Evolutionary conservation across 2,888 invertebrate species (phyloP), one percentile per base, ranked within the genome.

Genomic region (Melanostoma mellinum): DNA sequence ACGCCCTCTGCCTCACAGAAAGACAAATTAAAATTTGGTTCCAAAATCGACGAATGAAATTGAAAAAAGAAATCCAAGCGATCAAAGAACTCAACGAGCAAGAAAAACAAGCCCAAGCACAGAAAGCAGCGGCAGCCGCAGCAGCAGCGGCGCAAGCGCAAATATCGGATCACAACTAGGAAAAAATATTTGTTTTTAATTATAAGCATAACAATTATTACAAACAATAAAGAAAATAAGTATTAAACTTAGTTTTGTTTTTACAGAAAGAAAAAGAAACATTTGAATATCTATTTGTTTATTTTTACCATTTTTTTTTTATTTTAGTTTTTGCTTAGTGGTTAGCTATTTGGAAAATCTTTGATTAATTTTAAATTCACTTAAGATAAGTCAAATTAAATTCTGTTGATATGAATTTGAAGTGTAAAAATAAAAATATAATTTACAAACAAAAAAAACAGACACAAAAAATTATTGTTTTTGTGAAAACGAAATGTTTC

Each of bases 11-110:
- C 93, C 94, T 98, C 90, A 98, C 98, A 90, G 98, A 98, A 93
- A 93, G 98, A 92, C 98, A 98, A 94, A 98, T 98, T 91, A 98
- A 98, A 94, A 98, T 98, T 92, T 98, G 98, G 98, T 98, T 98
- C 94, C 98, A 98, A 92, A 98, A 98, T 93, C 94, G 98, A 90
- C 95, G 98, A 92, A 99, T 99, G 98, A 98, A 99, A 92, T 95
- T 98, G 93, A 98, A 98, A 94, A 98, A 97, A 92, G 97, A 97
- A 93, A 98, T 97, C 88, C 98, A 98, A 92, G 98, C 98, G 91
- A 98, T 98, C 93, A 98, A 98, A 92, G 98, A 98, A 92, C 93
- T 98, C 90, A 98, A 99, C 92, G 98, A 98, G 92, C 98, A 98
- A 91, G 98, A 98, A 91, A 97, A 98, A 91, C 97, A 97, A 90